These are phyloP conservation scores for Pandemis heparana DNA, from an alignment of 2,888 invertebrate species.

Conservation along the genomic window DNA sequence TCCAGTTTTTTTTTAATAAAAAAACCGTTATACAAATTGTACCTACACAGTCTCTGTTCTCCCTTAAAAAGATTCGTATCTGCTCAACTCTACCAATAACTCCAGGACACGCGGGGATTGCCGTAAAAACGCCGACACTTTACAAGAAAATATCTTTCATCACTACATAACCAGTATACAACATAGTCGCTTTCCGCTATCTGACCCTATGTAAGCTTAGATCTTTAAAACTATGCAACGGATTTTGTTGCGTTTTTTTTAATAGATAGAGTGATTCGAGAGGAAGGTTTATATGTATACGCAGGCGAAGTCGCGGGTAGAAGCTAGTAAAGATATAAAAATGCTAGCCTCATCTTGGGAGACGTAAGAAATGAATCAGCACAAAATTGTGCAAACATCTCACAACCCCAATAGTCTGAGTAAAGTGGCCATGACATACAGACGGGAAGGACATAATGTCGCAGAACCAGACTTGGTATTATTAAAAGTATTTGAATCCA, in stretches of 20 bases:
- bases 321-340: neutral
- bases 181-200: no score
- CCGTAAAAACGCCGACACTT: neutral
- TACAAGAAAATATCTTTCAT: neutral
- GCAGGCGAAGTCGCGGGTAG: no score
- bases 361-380: neutral
- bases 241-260: no score
- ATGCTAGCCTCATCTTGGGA: conserved; percentile 1
- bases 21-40: no score
- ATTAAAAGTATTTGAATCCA: neutral
- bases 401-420: conserved; percentile 5
- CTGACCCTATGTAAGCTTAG: no score
- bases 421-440: conserved; percentile 4
- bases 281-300: no score
- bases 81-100: neutral
- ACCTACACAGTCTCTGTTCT: neutral
- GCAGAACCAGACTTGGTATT: neutral
- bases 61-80: neutral
- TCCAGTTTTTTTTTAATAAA: no score
- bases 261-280: no score
- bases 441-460: neutral
- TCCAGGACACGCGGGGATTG: neutral
- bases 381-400: neutral
- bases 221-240: no score
- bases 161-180: no score